Percentiles rank a stretch among this genome's conserved stretches.
Evolutionary conservation across 2,797 vertebrate species (phyloP).

Genomic region (Lepus oiostolus): DNA sequence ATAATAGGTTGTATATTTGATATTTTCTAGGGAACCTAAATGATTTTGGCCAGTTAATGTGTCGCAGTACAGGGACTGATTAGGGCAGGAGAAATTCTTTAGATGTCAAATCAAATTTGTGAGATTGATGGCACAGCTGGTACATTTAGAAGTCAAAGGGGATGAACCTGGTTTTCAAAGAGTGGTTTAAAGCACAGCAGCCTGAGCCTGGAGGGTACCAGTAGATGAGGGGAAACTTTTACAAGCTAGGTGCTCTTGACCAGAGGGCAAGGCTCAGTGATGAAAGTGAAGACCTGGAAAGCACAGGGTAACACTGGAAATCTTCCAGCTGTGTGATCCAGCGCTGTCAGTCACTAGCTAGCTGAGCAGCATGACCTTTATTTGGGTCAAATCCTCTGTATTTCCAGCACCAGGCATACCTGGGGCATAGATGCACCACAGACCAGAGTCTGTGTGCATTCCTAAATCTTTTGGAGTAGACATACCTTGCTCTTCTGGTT

Average conservation of each 20-base stretch:
- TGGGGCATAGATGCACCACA: neutral
- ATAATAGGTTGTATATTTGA: neutral
- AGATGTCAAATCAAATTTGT: neutral
- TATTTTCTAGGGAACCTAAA: conserved; percentile 24
- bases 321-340: neutral
- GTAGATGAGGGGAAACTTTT: neutral
- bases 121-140: neutral
- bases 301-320: neutral
- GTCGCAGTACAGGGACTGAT: neutral
- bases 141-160: neutral
- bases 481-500: neutral
- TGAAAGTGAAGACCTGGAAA: neutral
- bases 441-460: neutral
- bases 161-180: neutral
- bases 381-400: neutral
- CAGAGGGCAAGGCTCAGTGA: neutral
- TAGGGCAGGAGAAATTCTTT: neutral
- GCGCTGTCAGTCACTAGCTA: neutral
- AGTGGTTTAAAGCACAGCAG: too few relatives aligned
- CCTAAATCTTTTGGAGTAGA: neutral
- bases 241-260: neutral
- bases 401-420: neutral
- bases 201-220: neutral
- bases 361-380: neutral
- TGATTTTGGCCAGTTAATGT: neutral